These are phyloP conservation scores for Slavum lentiscoides DNA, from an alignment of 2,888 invertebrate species.

Conservation along the genomic window DNA sequence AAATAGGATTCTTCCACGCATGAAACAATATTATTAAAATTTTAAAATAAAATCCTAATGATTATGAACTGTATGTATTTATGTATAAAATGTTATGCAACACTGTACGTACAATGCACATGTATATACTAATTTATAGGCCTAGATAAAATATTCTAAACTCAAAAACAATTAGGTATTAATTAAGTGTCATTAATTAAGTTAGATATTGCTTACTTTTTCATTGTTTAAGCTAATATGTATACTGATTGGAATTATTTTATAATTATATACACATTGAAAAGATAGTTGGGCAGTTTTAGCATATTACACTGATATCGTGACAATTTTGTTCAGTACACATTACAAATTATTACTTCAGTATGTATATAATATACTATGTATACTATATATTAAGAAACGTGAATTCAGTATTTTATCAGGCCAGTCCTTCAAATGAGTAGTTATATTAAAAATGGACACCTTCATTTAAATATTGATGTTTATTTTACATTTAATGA, in stretches of 20 bases:
- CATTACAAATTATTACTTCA: slow-evolving; percentile 4
- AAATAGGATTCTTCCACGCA: slow-evolving; percentile 47
- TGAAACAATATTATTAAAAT: slow-evolving; percentile 44
- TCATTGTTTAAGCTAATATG: slow-evolving; percentile 31
- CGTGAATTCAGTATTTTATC: slow-evolving; percentile 39
- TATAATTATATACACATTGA: slow-evolving; percentile 34
- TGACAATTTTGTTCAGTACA: slow-evolving; percentile 37
- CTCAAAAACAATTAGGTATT: slow-evolving; percentile 24
- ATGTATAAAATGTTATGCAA: slow-evolving; percentile 46
- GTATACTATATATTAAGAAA: slow-evolving; percentile 16
- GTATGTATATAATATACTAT: no score
- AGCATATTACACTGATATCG: slow-evolving; percentile 14
- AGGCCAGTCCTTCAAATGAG: slow-evolving; percentile 29
- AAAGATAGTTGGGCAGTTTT: slow-evolving; percentile 41
- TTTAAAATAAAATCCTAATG: slow-evolving; percentile 42
- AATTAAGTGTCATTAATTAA: slow-evolving; percentile 12
- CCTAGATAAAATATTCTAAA: slow-evolving; percentile 44
- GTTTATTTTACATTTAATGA: slow-evolving; percentile 27
- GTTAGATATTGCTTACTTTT: slow-evolving; percentile 41
- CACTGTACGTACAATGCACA: slow-evolving; percentile 5
- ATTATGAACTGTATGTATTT: slow-evolving; percentile 44
- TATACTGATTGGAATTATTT: slow-evolving; percentile 22
- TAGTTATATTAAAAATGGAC: slow-evolving; percentile 22
- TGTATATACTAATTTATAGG: slow-evolving; percentile 34
- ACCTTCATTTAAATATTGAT: slow-evolving; percentile 30